These are phyloP conservation scores for Nasua narica DNA, from an alignment of 2,797 vertebrate species.

Conservation along the genomic window DNA sequence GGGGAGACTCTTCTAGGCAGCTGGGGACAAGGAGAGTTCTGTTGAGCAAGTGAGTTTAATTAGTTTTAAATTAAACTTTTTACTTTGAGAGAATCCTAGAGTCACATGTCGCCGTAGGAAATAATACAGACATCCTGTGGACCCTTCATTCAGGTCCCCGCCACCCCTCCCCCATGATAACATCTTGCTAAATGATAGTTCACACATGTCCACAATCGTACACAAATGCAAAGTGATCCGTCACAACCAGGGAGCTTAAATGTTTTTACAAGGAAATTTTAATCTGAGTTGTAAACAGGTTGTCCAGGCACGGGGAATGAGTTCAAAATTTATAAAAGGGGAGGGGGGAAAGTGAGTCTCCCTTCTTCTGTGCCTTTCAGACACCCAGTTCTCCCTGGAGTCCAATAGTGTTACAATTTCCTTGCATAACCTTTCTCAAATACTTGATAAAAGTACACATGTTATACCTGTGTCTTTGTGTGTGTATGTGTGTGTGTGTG, in stretches of 20 bases:
- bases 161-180: background rate
- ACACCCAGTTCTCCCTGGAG: background rate
- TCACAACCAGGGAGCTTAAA: background rate
- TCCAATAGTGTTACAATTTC: background rate
- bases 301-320: background rate
- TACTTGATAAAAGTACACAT: background rate
- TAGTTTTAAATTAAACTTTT: background rate
- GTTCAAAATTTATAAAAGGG: background rate
- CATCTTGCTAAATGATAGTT: background rate
- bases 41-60: background rate
- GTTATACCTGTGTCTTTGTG: background rate
- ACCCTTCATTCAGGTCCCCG: background rate
- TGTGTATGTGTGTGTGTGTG: background rate
- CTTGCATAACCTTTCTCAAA: background rate
- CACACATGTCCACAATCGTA: background rate
- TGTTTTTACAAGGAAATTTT: background rate
- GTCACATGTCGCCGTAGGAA: background rate
- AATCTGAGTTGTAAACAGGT: background rate
- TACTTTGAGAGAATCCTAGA: background rate
- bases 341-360: background rate
- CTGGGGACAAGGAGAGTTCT: accelerated
- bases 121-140: background rate
- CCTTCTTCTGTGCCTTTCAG: background rate
- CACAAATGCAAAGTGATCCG: background rate
- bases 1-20: background rate